Percentiles rank a stretch among this genome's conserved stretches.
Conservation (phyloP, 1,140 invertebrate species). For the Bombus consobrinus region DNA sequence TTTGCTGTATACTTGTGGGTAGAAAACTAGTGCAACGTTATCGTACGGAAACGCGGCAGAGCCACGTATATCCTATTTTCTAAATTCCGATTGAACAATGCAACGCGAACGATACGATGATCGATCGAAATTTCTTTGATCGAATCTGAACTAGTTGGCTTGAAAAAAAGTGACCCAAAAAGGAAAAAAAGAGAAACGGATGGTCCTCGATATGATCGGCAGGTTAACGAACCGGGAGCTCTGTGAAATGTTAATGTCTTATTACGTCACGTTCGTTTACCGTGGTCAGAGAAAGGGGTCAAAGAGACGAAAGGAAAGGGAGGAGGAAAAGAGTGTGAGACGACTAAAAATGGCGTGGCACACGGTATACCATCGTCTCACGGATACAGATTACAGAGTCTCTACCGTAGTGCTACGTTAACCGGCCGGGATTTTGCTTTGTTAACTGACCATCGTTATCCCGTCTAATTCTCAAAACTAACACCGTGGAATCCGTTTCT, state of each 20-base stretch:
- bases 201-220: slow-evolving; percentile 2
- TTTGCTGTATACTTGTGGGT: background rate
- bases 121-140: background rate
- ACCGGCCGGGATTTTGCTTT: background rate
- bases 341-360: slow-evolving; percentile 46
- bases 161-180: background rate
- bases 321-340: slow-evolving; percentile 37
- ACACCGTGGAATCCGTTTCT: background rate
- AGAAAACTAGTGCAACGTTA: slow-evolving; percentile 2
- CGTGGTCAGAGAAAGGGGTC: slow-evolving; percentile 44
- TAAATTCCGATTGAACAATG: background rate
- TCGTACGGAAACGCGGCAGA: background rate
- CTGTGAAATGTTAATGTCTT: slow-evolving; percentile 52
- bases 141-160: background rate
- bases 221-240: slow-evolving; percentile 45
- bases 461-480: background rate
- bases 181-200: background rate
- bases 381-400: slow-evolving; percentile 36
- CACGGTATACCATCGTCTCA: slow-evolving; percentile 32
- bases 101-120: too few relatives aligned
- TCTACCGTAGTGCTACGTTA: background rate
- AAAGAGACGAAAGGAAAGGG: slow-evolving; percentile 43
- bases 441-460: background rate
- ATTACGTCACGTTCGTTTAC: slow-evolving; percentile 56
- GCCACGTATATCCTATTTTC: background rate